These are phyloP conservation scores for Caenorhabditis japonica DNA, from an alignment of 2,888 invertebrate genomes.

Conservation along the genomic window DNA sequence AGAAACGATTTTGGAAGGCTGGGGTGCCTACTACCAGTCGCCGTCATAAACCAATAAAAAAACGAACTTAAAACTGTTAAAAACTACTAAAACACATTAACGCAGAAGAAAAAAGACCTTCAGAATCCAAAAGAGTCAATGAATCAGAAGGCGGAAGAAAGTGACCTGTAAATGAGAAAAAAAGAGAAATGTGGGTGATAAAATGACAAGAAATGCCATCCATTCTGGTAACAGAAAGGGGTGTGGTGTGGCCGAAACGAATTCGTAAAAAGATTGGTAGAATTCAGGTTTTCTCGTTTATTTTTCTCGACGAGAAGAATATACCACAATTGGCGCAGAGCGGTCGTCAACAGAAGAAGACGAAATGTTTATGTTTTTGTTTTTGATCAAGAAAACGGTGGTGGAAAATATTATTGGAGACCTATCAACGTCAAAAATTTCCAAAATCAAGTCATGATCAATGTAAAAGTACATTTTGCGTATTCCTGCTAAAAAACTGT, in stretches of 20 bases:
- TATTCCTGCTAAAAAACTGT: too few relatives aligned
- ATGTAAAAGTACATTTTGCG: too few relatives aligned
- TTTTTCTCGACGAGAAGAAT: slow-evolving; percentile 8
- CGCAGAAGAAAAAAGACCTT: background rate
- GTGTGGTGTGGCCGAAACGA: slow-evolving; percentile 44
- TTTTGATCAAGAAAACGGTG: background rate
- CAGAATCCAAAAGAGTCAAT: slow-evolving; percentile 1
- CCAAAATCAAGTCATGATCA: too few relatives aligned
- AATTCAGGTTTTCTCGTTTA: slow-evolving; percentile 30
- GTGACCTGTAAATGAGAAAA: slow-evolving; percentile 26
- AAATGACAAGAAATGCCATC: slow-evolving; percentile 33
- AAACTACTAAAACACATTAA: too few relatives aligned
- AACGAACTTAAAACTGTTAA: too few relatives aligned
- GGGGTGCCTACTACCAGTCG: too few relatives aligned
- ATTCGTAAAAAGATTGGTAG: too few relatives aligned
- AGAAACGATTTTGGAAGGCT: too few relatives aligned
- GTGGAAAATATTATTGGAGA: too few relatives aligned
- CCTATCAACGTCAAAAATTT: too few relatives aligned
- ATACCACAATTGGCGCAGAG: slow-evolving; percentile 14
- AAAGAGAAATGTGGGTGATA: too few relatives aligned
- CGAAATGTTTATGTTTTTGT: slow-evolving; percentile 41
- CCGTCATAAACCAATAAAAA: too few relatives aligned
- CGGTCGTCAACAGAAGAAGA: slow-evolving; percentile 9
- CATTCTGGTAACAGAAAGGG: slow-evolving; percentile 8
- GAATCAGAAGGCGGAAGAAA: slow-evolving; percentile 2